phyloP scores from a whole-genome alignment of 2,888 invertebrate species.

The Lissocephala sabroskyi region DNA sequence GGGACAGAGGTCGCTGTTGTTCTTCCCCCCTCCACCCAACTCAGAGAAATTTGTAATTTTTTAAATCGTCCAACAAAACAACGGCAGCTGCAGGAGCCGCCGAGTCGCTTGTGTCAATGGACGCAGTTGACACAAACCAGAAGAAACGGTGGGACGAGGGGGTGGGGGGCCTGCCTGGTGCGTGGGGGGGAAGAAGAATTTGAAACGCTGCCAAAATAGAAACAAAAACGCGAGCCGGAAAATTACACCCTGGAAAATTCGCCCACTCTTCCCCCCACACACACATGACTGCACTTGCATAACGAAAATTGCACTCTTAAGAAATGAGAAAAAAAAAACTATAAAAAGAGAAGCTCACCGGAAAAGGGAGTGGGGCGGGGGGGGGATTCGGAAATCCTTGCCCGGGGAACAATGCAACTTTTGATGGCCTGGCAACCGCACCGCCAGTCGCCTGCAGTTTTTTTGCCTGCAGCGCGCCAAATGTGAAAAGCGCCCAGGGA shows the following conservation, averaged over 20 bases:
- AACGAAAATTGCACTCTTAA: constrained; percentile 36
- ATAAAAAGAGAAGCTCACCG: too few species aligned
- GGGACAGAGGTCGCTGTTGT: too few species aligned
- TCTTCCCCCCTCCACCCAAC: neutral
- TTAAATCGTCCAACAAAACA: constrained; percentile 20
- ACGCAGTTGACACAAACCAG: constrained; percentile 47
- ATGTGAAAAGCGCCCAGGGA: neutral
- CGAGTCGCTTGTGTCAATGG: constrained; percentile 59
- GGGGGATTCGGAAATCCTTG: constrained; percentile 19
- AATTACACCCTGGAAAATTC: constrained; percentile 28
- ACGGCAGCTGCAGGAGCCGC: neutral
- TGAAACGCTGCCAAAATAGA: constrained; percentile 48
- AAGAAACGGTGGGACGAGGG: too few species aligned
- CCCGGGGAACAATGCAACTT: constrained; percentile 10
- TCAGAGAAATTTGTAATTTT: constrained; percentile 34
- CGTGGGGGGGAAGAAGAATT: constrained; percentile 25
- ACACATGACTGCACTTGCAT: constrained; percentile 20
- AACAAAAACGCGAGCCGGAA: too few species aligned
- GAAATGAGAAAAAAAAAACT: constrained; percentile 31
- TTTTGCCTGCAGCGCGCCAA: neutral
- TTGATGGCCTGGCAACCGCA: too few species aligned
- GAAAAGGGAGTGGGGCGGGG: too few species aligned
- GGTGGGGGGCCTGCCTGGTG: too few species aligned
- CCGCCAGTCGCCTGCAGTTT: neutral
- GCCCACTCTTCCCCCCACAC: constrained; percentile 3